Evolutionary conservation across 2,888 invertebrate species (phyloP).

Genomic region (Lutraria lutraria): DNA sequence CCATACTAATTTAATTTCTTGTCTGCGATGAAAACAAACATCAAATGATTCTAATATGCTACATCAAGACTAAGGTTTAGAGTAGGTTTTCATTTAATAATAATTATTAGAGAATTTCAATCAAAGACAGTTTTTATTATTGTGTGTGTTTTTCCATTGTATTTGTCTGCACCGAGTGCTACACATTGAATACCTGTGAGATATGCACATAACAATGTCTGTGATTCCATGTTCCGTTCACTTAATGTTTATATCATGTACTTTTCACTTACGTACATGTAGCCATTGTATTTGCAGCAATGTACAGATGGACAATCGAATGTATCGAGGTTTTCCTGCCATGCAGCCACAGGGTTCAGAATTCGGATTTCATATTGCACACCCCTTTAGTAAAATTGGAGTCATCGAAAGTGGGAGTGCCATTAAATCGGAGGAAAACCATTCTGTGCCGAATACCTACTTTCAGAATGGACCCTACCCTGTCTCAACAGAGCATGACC

Average conservation of each 20-base stretch:
- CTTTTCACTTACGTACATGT: background rate
- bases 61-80: too few species aligned
- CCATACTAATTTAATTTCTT: too few species aligned
- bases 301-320: conserved; percentile 8
- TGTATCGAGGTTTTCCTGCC: conserved; percentile 27
- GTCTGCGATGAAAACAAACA: too few species aligned
- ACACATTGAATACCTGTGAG: too few species aligned
- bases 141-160: too few species aligned
- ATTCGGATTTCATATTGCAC: background rate
- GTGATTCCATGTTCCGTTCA: background rate
- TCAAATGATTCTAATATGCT: too few species aligned
- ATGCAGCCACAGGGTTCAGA: background rate
- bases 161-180: too few species aligned
- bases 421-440: conserved; percentile 31
- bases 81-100: too few species aligned
- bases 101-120: too few species aligned
- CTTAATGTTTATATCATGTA: background rate
- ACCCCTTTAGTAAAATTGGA: background rate
- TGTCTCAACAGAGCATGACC: background rate
- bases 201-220: too few species aligned
- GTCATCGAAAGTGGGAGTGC: background rate
- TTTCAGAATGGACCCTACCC: conserved; percentile 50
- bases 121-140: too few species aligned
- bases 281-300: conserved; percentile 28
- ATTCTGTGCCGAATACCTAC: conserved; percentile 15